phyloP scores from a whole-genome alignment of 1,140 invertebrate species.

The Trachymyrmex cornetzi region DNA sequence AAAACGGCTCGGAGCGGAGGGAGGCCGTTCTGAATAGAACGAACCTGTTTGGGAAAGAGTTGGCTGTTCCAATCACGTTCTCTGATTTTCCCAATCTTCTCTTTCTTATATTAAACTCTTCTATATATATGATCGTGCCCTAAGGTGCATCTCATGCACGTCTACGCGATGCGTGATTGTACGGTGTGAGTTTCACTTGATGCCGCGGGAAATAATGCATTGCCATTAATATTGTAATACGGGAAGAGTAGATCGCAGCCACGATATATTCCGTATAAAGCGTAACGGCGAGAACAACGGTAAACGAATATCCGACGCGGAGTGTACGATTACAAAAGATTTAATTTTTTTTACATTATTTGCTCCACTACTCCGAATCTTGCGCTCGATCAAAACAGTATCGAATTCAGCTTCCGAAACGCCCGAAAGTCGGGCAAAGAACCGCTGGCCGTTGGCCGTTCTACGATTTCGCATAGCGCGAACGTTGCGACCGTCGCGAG shows the following conservation, averaged over 20 bases:
- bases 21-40: constrained; percentile 5
- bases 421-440: constrained; percentile 36
- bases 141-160: too few relatives aligned
- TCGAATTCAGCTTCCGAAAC: constrained; percentile 37
- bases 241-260: constrained; percentile 11
- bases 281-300: not conserved
- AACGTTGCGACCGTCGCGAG: constrained; percentile 5
- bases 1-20: constrained; percentile 23
- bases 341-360: not conserved
- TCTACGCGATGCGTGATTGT: not conserved
- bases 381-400: constrained; percentile 8
- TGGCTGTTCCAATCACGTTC: not conserved
- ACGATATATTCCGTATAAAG: not conserved
- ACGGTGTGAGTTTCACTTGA: not conserved
- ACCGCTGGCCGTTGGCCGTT: not conserved
- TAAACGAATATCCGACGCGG: constrained; percentile 21
- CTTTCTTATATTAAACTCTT: not conserved
- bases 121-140: not conserved
- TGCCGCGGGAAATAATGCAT: not conserved
- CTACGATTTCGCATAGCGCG: constrained; percentile 29
- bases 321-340: constrained; percentile 20
- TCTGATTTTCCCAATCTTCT: not conserved
- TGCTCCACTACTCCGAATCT: not conserved
- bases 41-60: not conserved
- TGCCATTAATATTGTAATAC: constrained; percentile 33